Conservation (phyloP, 2,797 vertebrate species). For the Cryptoprocta ferox region DNA sequence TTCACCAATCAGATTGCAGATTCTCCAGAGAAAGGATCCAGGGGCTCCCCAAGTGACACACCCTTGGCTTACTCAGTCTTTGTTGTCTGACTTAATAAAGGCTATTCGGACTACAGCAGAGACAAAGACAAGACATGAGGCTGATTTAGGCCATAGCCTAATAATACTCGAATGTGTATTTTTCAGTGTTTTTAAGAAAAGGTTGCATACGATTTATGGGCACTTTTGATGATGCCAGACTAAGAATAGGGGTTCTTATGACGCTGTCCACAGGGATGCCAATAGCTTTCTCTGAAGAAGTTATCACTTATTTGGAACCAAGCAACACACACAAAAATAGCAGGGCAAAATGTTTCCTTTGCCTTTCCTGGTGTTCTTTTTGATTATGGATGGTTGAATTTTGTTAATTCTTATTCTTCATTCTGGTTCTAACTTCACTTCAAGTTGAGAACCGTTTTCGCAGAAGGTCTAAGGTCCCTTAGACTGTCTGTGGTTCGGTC, state of each 20-base stretch:
- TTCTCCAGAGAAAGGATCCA: background rate
- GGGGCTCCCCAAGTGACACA: background rate
- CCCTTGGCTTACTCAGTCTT: background rate
- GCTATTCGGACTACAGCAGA: background rate
- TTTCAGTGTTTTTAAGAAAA: background rate
- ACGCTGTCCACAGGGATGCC: constrained; percentile 67
- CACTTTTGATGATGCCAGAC: constrained; percentile 76
- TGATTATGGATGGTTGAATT: background rate
- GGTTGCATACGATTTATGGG: constrained; percentile 60
- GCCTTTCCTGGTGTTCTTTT: constrained; percentile 72
- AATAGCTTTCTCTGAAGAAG: constrained; percentile 77
- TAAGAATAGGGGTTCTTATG: constrained; percentile 77
- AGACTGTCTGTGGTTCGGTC: background rate
- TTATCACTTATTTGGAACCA: constrained; percentile 81
- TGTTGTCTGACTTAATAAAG: background rate
- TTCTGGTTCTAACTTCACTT: background rate
- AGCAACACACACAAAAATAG: constrained; percentile 76
- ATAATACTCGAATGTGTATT: background rate
- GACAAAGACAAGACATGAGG: background rate
- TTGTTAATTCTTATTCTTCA: background rate
- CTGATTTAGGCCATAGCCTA: background rate
- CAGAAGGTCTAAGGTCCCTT: background rate
- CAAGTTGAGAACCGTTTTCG: background rate
- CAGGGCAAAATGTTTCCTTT: constrained; percentile 77
- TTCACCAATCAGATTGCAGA: background rate